These are phyloP conservation scores for Myrmecobius fasciatus DNA, from an alignment of 2,113 vertebrate species.

Conservation along the genomic window DNA sequence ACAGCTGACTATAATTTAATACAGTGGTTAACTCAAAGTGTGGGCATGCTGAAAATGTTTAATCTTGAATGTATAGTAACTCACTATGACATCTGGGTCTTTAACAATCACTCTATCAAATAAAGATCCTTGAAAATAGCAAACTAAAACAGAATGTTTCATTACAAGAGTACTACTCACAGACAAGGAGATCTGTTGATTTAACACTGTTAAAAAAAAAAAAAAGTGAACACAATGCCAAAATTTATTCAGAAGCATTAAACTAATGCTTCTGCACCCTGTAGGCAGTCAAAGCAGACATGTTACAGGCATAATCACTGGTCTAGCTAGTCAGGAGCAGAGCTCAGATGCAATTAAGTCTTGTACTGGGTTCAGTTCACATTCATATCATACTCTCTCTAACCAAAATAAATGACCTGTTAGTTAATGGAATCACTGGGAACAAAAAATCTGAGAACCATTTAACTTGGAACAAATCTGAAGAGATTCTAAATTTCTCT, in stretches of 20 bases:
- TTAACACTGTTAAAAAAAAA: neutral
- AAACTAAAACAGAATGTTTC: constrained; percentile 2
- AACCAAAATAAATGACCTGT: neutral
- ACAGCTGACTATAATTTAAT: constrained; percentile 5
- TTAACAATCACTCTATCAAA: constrained; percentile 25
- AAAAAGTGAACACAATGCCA: neutral
- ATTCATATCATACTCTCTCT: neutral
- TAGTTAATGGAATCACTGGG: neutral
- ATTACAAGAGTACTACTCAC: neutral
- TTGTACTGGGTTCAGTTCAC: neutral
- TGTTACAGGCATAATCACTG: neutral
- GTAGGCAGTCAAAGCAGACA: neutral
- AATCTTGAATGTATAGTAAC: neutral
- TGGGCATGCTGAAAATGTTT: neutral
- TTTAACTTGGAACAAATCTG: neutral
- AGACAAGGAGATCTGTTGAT: neutral
- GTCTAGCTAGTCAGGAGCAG: neutral
- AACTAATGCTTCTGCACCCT: neutral
- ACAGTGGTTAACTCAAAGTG: neutral
- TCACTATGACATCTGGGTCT: neutral
- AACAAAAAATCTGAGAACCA: neutral
- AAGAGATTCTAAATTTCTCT: neutral
- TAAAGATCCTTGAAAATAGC: neutral
- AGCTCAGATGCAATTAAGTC: neutral
- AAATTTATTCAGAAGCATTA: neutral